Conservation (phyloP, 1,140 invertebrate genomes). For the Cyclargus thomasi region DNA sequence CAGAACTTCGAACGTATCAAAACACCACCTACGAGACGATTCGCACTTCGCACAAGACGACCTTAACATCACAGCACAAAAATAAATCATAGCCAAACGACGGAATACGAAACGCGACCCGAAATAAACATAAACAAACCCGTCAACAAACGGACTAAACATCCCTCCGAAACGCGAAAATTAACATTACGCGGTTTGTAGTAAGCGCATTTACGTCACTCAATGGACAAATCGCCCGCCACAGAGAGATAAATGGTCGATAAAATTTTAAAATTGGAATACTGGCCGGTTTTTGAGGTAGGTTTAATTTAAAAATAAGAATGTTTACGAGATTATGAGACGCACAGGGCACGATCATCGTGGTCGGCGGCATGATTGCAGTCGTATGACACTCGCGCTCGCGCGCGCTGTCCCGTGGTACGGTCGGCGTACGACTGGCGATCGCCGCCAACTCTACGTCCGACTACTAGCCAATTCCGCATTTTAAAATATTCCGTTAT, state of each 20-base stretch:
- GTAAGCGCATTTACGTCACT: slow-evolving; percentile 34
- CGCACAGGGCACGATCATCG: slow-evolving; percentile 70
- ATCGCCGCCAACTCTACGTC: slow-evolving; percentile 40
- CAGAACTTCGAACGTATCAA: slow-evolving; percentile 9
- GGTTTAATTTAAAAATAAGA: slow-evolving; percentile 32
- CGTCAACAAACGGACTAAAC: slow-evolving; percentile 55
- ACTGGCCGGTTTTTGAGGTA: neutral
- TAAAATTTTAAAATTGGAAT: slow-evolving; percentile 10
- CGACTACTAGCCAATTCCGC: slow-evolving; percentile 66
- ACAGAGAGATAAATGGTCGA: slow-evolving; percentile 4
- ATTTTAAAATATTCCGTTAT: slow-evolving; percentile 69
- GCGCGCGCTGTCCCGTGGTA: slow-evolving; percentile 55
- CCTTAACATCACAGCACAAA: slow-evolving; percentile 25
- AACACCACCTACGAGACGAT: neutral
- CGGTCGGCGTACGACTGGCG: slow-evolving; percentile 64
- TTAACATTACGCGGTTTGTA: slow-evolving; percentile 28
- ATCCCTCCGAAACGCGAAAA: slow-evolving; percentile 28
- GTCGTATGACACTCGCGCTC: slow-evolving; percentile 40
- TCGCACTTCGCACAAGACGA: slow-evolving; percentile 8
- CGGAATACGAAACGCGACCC: slow-evolving; percentile 57
- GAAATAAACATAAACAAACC: slow-evolving; percentile 63
- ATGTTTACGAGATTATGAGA: slow-evolving; percentile 44
- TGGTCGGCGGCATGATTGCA: slow-evolving; percentile 66
- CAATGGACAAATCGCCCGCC: slow-evolving; percentile 19
- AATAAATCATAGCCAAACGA: slow-evolving; percentile 50